Evolutionary conservation across 2,888 invertebrate species (phyloP), one percentile per base, ranked within the genome.

Genomic region (Ypsolopha scabrella): DNA sequence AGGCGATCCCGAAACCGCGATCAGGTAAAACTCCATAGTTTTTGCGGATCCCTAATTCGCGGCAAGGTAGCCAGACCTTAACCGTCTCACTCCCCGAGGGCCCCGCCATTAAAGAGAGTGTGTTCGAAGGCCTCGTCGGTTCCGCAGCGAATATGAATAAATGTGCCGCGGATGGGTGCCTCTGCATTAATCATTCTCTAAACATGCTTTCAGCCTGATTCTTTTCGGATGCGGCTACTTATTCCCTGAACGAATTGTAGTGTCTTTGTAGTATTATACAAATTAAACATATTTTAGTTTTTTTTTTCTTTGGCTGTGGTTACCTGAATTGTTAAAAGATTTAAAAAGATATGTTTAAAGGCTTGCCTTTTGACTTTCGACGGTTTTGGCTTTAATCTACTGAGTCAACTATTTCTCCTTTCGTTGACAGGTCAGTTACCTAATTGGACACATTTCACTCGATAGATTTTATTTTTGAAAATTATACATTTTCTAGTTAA

Each of bases 21-120:
- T 24, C 4, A 24, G 24, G 2, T 24, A 24, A 24, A 24, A 24
- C 24, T 24, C 24, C 24, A 24, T 4, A 24, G 4, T 24, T 24
- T 24, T 24, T 24, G 24, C 24, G 24, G 24, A 4, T 4, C 24
- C 24, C 24, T 24, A 24, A 24, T n/a, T 38, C 39, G n/a, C 2
- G 39, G 1, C n/a, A 13, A 13, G 43, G 13, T 43, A 43, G 43
- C 43, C 13, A 38, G 13, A n/a, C 36, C 34, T 41, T 46, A 46
- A 41, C 39, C 33, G 50, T 52, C 51, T 43, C 45, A 44, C 55
- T 63, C 63, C 60, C 63, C 55, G 54, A 60, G 61, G 64, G 57
- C 58, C 55, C 52, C 53, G 60, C 67, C 62, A 68, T 70, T 68
- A 70, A 64, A 60, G 61, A 65, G 70, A 70, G 70, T 70, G 68